These are phyloP conservation scores for Gobionotothen gibberifrons DNA, from an alignment of 2,797 vertebrate species.

Conservation along the genomic window DNA sequence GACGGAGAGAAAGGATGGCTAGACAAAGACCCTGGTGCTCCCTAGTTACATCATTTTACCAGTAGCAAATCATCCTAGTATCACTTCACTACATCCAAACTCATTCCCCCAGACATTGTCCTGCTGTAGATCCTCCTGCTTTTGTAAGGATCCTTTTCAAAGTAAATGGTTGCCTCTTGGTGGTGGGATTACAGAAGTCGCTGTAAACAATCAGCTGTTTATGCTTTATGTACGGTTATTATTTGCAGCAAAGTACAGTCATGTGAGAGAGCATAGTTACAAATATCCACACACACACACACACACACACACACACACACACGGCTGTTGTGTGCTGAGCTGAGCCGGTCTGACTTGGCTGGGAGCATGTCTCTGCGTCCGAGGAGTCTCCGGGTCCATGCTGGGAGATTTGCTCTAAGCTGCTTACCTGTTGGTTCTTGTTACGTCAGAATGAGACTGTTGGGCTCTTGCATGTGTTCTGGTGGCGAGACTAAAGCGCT, in stretches of 20 bases:
- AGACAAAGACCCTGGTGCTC: constrained; percentile 24
- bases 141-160: constrained; percentile 21
- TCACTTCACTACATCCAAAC: constrained; percentile 19
- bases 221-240: constrained; percentile 36
- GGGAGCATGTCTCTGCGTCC: constrained; percentile 50
- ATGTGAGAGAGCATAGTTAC: constrained; percentile 43
- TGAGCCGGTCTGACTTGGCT: constrained; percentile 35
- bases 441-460: constrained; percentile 68
- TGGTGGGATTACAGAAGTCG: constrained; percentile 29
- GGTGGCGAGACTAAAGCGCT: constrained; percentile 24
- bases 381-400: constrained; percentile 60
- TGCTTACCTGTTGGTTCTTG: constrained; percentile 76
- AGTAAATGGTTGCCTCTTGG: constrained; percentile 3
- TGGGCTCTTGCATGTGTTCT: constrained; percentile 45
- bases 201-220: constrained; percentile 43
- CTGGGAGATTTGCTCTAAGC: constrained; percentile 82
- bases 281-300: constrained; percentile 48
- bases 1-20: constrained; percentile 48
- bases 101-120: constrained; percentile 13
- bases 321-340: constrained; percentile 55
- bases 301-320: constrained; percentile 27
- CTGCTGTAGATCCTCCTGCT: constrained; percentile 21
- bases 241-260: constrained; percentile 55
- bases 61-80: constrained; percentile 24
- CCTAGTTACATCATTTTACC: constrained; percentile 8